Evolutionary conservation across 2,113 vertebrate species (phyloP).

Genomic region (Hydrochoerus hydrochaeris): DNA sequence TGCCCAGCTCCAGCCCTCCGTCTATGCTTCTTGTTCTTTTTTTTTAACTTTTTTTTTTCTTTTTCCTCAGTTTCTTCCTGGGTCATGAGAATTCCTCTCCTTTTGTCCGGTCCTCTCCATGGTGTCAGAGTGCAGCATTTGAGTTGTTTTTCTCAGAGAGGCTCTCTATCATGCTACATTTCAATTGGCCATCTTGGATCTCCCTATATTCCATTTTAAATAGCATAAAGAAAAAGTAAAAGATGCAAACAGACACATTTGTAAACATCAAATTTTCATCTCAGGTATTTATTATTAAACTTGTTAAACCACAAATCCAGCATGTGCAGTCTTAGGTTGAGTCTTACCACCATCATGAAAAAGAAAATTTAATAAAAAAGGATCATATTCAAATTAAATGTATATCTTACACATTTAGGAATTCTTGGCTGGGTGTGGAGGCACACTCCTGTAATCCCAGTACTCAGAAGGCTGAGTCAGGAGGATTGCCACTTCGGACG

Average conservation of each 20-base stretch:
- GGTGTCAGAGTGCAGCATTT: no score
- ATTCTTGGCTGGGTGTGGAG: not conserved
- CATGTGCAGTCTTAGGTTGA: not conserved
- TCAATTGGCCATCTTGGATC: no score
- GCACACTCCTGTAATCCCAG: not conserved
- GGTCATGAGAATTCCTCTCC: no score
- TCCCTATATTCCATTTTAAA: not conserved
- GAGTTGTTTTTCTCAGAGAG: no score
- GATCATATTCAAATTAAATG: not conserved
- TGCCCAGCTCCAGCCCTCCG: no score
- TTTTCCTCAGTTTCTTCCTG: no score
- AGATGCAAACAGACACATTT: not conserved
- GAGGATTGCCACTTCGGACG: not conserved
- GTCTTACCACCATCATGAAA: not conserved
- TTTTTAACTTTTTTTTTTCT: no score
- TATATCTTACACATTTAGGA: slow-evolving; percentile 11
- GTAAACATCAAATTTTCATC: not conserved
- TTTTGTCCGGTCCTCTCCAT: no score
- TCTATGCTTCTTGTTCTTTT: no score
- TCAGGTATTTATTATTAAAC: not conserved
- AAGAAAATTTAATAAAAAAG: no score
- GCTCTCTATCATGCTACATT: no score
- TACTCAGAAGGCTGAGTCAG: not conserved
- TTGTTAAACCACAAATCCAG: not conserved
- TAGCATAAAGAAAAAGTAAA: not conserved